phyloP scores from a whole-genome alignment of 92 coral and sea anemone species.

The Epizoanthus ramosus region DNA sequence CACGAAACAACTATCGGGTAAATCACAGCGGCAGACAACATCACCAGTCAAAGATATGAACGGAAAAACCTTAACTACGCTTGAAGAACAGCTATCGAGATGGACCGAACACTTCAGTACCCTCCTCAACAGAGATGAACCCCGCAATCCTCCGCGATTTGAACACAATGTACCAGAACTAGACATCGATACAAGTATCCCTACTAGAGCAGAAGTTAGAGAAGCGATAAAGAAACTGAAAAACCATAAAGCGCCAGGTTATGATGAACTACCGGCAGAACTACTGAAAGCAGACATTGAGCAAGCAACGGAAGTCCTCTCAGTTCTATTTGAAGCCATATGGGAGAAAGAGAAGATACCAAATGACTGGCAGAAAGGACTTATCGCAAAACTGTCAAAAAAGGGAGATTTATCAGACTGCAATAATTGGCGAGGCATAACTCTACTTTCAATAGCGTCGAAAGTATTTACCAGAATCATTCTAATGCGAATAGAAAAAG shows the following conservation, averaged over 20 bases:
- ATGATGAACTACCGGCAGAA: constrained; percentile 38
- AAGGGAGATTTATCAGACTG: too few species aligned
- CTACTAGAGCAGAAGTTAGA: not conserved
- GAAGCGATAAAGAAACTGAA: constrained; percentile 6
- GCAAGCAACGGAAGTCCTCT: not conserved
- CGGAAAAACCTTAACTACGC: constrained; percentile 28
- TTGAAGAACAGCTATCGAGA: constrained; percentile 30
- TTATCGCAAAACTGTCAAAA: too few species aligned
- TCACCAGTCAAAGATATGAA: constrained; percentile 8
- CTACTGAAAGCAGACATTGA: constrained; percentile 34
- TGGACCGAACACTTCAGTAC: constrained; percentile 27
- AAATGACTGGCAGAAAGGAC: too few species aligned
- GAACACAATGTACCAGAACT: not conserved
- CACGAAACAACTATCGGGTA: not conserved
- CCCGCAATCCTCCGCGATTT: not conserved
- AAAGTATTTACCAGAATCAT: too few species aligned
- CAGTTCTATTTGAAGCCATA: not conserved
- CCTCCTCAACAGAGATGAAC: not conserved
- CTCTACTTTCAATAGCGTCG: too few species aligned
- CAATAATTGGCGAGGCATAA: too few species aligned
- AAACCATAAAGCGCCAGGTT: constrained; percentile 18
- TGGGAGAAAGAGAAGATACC: too few species aligned
- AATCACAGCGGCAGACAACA: constrained; percentile 13
- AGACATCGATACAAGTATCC: not conserved
- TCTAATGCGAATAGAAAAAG: too few species aligned